Evolutionary conservation across 2,113 vertebrate species (phyloP).

Genomic region (Rhegmatorhina hoffmannsi): DNA sequence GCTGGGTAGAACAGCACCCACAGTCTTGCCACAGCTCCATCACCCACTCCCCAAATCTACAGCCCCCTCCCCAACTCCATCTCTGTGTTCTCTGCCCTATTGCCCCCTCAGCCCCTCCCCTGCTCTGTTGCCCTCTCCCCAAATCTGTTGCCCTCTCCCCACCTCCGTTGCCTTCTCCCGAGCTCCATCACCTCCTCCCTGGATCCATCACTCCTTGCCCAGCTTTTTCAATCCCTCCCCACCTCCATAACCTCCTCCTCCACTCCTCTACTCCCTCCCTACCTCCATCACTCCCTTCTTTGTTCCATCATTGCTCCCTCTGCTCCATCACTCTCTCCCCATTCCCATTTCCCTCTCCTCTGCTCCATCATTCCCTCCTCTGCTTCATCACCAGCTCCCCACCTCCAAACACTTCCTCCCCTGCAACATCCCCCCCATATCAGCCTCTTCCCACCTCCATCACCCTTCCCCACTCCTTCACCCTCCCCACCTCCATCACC

Average conservation of each 20-base stretch:
- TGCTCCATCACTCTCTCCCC: background rate
- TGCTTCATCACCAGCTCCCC: background rate
- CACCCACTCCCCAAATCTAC: background rate
- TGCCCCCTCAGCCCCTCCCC: no score
- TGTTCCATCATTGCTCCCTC: no score
- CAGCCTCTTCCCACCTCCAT: no score
- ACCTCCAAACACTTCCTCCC: background rate
- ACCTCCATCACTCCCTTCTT: background rate
- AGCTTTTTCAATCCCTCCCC: background rate
- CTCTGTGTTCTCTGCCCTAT: accelerated
- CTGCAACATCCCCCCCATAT: background rate
- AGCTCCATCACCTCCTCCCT: background rate
- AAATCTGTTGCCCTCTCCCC: accelerated
- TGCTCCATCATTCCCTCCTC: background rate
- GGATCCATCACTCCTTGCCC: background rate
- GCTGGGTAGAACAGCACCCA: background rate
- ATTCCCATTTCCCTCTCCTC: background rate
- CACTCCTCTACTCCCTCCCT: background rate
- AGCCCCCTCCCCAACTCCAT: accelerated
- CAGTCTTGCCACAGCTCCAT: background rate
- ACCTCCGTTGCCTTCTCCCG: background rate
- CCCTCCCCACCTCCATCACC: background rate
- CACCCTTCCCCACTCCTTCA: background rate
- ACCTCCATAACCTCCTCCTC: background rate
- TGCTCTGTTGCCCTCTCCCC: no score